These are phyloP conservation scores for Epizoanthus illoricatus DNA, from an alignment of 92 coral and sea anemone genomes.

Conservation along the genomic window DNA sequence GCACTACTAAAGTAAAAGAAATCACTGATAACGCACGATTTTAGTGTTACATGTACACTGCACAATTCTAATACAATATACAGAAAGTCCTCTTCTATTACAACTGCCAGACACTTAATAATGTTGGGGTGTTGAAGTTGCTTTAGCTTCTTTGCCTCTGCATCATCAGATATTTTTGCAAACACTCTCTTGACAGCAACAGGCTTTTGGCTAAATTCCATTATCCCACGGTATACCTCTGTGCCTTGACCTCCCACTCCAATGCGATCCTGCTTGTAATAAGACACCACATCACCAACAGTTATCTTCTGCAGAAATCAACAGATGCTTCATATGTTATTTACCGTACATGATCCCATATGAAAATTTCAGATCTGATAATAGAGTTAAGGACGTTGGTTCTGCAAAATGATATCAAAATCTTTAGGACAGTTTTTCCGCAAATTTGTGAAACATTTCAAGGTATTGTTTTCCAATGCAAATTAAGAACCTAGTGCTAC, in stretches of 20 bases:
- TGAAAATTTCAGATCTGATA: no score
- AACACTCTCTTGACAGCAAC: not conserved
- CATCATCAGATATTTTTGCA: not conserved
- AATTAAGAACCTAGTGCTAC: no score
- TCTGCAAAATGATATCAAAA: no score
- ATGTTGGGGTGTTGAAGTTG: not conserved
- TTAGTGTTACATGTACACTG: not conserved
- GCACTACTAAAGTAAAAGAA: not conserved
- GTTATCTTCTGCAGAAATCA: no score
- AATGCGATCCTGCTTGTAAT: not conserved
- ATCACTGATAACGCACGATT: not conserved
- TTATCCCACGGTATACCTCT: not conserved
- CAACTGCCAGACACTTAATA: constrained; percentile 13
- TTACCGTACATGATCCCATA: no score
- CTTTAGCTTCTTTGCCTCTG: not conserved
- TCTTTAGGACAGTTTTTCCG: no score
- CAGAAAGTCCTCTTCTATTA: not conserved
- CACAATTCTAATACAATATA: constrained; percentile 2
- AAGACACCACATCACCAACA: no score
- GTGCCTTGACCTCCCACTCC: not conserved
- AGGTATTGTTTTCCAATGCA: no score
- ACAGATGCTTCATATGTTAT: no score
- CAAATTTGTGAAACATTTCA: no score
- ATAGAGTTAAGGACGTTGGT: no score
- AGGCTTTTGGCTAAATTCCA: not conserved